These are phyloP conservation scores for Chrysotoxum bicinctum DNA, from an alignment of 2,888 invertebrate species.

Conservation along the genomic window DNA sequence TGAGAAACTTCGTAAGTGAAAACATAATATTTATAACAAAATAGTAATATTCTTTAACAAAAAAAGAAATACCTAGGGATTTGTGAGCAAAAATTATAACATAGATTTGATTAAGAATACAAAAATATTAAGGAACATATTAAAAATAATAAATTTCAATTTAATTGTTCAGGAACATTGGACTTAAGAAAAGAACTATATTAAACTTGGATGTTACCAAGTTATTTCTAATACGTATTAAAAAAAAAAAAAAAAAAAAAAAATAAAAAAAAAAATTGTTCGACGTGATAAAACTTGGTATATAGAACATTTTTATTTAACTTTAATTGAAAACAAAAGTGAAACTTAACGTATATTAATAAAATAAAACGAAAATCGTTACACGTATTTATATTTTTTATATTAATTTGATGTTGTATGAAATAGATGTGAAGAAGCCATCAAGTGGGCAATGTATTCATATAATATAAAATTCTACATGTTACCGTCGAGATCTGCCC, in stretches of 20 bases:
- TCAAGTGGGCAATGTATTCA: too few relatives aligned
- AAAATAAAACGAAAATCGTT: slow-evolving; percentile 65
- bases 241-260: slow-evolving; percentile 30
- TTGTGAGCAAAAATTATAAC: slow-evolving; percentile 43
- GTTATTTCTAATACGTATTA: slow-evolving; percentile 38
- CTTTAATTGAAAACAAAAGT: slow-evolving; percentile 34
- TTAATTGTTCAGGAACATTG: slow-evolving; percentile 20
- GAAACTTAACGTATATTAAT: slow-evolving; percentile 46
- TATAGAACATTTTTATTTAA: slow-evolving; percentile 71
- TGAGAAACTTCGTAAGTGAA: slow-evolving; percentile 10
- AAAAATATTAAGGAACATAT: slow-evolving; percentile 57
- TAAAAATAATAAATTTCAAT: slow-evolving; percentile 19
- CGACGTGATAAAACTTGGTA: slow-evolving; percentile 70
- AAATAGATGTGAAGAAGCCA: too few relatives aligned
- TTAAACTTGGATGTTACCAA: slow-evolving; percentile 23
- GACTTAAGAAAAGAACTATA: slow-evolving; percentile 3
- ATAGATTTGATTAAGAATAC: slow-evolving; percentile 46
- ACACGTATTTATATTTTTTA: slow-evolving; percentile 27
- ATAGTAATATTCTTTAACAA: slow-evolving; percentile 28
- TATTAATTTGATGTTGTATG: neutral
- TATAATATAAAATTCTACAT: too few relatives aligned
- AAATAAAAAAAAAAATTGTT: slow-evolving; percentile 49
- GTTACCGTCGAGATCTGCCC: too few relatives aligned
- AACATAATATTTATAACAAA: slow-evolving; percentile 60
- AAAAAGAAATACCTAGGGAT: slow-evolving; percentile 39